These are phyloP conservation scores for Cotesia glomerata DNA, from an alignment of 1,140 invertebrate species.

Conservation along the genomic window DNA sequence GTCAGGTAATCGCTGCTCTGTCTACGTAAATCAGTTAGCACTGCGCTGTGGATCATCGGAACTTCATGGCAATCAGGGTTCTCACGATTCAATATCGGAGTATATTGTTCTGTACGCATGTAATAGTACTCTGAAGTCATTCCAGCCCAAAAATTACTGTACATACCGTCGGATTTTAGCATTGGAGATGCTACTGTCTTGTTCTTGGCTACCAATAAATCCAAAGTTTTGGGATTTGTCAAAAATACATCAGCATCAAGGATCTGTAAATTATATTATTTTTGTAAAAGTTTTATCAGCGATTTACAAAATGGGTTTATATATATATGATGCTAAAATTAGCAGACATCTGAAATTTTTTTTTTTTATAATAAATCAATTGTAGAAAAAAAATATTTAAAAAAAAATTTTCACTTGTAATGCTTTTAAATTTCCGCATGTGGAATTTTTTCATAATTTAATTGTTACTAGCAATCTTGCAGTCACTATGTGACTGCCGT, in stretches of 20 bases:
- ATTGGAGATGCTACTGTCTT: constrained; percentile 79
- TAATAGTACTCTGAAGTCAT: constrained; percentile 92
- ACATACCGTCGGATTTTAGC: constrained; percentile 83
- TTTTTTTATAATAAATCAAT: no score
- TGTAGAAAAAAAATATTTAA: no score
- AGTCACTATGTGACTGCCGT: no score
- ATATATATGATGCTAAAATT: no score
- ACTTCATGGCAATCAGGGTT: constrained; percentile 81
- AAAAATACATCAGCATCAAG: constrained; percentile 89
- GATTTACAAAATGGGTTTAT: no score
- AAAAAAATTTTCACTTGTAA: no score
- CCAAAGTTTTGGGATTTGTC: constrained; percentile 74
- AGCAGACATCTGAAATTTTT: no score
- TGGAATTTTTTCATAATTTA: no score
- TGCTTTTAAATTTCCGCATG: no score
- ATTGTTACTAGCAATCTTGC: no score
- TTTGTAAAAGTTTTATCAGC: no score
- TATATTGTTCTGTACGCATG: constrained; percentile 83
- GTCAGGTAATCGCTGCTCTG: constrained; percentile 72
- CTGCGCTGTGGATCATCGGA: constrained; percentile 90
- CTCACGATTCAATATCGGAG: constrained; percentile 77
- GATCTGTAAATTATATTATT: constrained; percentile 67
- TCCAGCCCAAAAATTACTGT: constrained; percentile 96
- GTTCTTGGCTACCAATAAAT: constrained; percentile 72
- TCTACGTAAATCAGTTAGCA: constrained; percentile 80